phyloP scores from a whole-genome alignment of 1,140 invertebrate species.

The Trachymyrmex septentrionalis region DNA sequence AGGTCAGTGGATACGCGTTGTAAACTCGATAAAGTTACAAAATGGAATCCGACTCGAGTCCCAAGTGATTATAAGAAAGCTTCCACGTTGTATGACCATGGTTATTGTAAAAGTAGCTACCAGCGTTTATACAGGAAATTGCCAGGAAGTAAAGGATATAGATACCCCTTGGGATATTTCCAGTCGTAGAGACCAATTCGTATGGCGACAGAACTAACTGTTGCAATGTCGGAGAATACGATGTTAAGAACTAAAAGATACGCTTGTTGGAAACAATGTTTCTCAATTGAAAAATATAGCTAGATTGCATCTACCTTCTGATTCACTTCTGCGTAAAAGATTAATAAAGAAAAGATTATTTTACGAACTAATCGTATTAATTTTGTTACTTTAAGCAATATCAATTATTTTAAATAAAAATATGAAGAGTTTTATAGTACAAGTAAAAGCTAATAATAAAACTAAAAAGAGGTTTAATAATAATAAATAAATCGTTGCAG shows the following conservation, averaged over 20 bases:
- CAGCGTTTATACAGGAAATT: constrained; percentile 26
- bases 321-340: neutral
- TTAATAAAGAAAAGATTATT: too few relatives aligned
- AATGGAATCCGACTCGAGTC: constrained; percentile 21
- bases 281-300: neutral
- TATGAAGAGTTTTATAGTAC: too few relatives aligned
- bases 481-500: too few relatives aligned
- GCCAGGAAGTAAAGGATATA: constrained; percentile 17
- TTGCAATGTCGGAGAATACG: neutral
- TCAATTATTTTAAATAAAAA: too few relatives aligned
- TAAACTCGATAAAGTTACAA: constrained; percentile 3
- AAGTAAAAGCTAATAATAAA: too few relatives aligned
- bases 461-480: too few relatives aligned
- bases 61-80: constrained; percentile 29
- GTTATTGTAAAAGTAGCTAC: constrained; percentile 34
- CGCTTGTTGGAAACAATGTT: neutral
- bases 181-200: constrained; percentile 12
- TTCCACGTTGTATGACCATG: constrained; percentile 23
- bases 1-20: neutral
- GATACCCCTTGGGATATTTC: constrained; percentile 38
- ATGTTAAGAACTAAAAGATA: neutral
- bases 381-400: too few relatives aligned
- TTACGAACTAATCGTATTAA: too few relatives aligned
- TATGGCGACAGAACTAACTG: constrained; percentile 6
- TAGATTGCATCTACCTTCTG: neutral